Evolutionary conservation across 2,113 vertebrate genomes (phyloP).

Genomic region (Labrus mixtus): DNA sequence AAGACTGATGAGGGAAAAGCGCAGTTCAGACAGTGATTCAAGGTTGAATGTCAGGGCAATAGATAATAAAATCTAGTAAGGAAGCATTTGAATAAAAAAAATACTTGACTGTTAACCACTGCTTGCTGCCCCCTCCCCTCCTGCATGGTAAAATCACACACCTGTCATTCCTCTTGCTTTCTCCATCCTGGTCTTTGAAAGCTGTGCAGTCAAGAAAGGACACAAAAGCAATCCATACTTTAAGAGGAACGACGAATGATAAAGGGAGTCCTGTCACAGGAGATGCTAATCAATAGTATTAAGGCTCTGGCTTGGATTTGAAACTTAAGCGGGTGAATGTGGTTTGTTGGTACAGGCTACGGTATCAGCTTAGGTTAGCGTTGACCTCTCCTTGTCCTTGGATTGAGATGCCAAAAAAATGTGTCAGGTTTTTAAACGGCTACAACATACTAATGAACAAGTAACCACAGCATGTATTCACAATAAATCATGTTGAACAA

Average conservation of each 20-base stretch:
- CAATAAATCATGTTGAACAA: conserved; percentile 7
- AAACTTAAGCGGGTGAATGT: conserved; percentile 56
- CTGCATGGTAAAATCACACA: conserved; percentile 62
- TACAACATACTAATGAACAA: not conserved
- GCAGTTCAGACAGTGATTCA: conserved; percentile 12
- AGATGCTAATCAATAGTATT: conserved; percentile 70
- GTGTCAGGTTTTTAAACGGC: not conserved
- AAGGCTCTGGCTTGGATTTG: conserved; percentile 67
- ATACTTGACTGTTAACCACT: conserved; percentile 19
- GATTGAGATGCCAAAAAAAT: conserved; percentile 8
- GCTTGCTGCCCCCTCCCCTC: conserved; percentile 51
- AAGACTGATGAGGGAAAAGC: conserved; percentile 24
- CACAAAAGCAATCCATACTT: conserved; percentile 62
- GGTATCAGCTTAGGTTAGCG: conserved; percentile 54
- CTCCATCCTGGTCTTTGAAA: conserved; percentile 55
- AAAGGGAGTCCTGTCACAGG: conserved; percentile 66
- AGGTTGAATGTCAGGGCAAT: conserved; percentile 34
- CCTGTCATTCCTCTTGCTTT: conserved; percentile 38
- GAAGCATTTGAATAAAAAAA: conserved; percentile 19
- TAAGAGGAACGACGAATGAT: conserved; percentile 53
- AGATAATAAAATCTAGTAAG: conserved; percentile 13
- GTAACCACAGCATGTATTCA: not conserved
- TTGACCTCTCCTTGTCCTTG: conserved; percentile 63
- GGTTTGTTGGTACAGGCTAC: conserved; percentile 47
- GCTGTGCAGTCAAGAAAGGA: conserved; percentile 65